Conservation (phyloP, 1,140 invertebrate species). For the Drosophila orena region DNA sequence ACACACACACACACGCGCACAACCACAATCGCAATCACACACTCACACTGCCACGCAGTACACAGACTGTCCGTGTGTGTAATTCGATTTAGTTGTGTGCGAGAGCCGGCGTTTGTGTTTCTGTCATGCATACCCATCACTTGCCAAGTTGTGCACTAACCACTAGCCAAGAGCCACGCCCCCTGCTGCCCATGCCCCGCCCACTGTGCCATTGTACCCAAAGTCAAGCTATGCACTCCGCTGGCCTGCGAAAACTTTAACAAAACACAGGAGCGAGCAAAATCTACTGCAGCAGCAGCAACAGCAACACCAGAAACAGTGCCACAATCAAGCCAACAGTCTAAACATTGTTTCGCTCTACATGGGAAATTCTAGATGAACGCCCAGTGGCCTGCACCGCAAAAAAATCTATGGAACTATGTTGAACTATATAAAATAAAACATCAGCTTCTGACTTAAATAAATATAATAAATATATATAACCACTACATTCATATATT, state of each 20-base stretch:
- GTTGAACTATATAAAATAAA: too few species aligned
- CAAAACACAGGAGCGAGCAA: conserved; percentile 47
- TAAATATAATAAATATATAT: too few species aligned
- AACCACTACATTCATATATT: too few species aligned
- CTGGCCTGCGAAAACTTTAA: conserved; percentile 66
- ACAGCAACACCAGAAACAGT: conserved; percentile 21
- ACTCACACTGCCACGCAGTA: conserved; percentile 9
- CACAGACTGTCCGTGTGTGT: conserved; percentile 36
- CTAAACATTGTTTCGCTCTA: conserved; percentile 35
- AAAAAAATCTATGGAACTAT: background rate
- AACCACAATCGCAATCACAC: conserved; percentile 29
- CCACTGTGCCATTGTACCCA: conserved; percentile 45
- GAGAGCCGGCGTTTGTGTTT: conserved; percentile 38
- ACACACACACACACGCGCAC: conserved; percentile 39
- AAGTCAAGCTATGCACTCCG: conserved; percentile 73
- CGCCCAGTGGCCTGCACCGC: background rate
- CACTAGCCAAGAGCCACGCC: conserved; percentile 2
- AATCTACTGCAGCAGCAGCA: conserved; percentile 11
- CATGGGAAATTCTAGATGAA: conserved; percentile 32
- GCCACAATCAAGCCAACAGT: conserved; percentile 41
- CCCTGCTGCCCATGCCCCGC: background rate
- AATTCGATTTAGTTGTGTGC: conserved; percentile 67
- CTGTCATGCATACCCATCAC: conserved; percentile 62
- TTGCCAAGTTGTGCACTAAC: conserved; percentile 17
- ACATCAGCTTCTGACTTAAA: too few species aligned